Conservation (phyloP, 2,888 invertebrate genomes). For the Falcaria lacertinaria region DNA sequence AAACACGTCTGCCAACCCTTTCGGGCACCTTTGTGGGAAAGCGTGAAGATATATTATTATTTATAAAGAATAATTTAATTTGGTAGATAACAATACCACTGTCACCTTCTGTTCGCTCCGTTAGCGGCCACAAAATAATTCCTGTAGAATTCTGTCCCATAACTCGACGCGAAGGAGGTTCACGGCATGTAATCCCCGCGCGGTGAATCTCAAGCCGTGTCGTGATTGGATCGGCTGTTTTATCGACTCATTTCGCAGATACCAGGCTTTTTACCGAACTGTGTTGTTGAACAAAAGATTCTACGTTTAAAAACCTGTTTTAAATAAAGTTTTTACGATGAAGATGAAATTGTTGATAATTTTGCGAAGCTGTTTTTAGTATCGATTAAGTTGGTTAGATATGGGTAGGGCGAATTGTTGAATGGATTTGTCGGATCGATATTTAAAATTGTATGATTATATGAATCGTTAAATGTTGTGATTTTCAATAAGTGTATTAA, state of each 20-base stretch:
- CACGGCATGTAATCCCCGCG: slow-evolving; percentile 48
- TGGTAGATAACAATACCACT: not conserved
- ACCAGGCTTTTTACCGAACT: not conserved
- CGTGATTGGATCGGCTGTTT: slow-evolving; percentile 61
- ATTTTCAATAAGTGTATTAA: too few relatives aligned
- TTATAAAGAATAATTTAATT: too few relatives aligned
- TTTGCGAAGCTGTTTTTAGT: not conserved
- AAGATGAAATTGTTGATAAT: not conserved
- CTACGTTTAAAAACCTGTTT: not conserved
- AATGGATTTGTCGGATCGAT: not conserved
- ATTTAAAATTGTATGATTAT: too few relatives aligned
- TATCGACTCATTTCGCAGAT: slow-evolving; percentile 30
- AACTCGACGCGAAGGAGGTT: slow-evolving; percentile 41
- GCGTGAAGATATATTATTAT: too few relatives aligned
- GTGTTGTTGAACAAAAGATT: slow-evolving; percentile 1
- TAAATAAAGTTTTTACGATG: not conserved
- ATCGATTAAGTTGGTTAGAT: not conserved
- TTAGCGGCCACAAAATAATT: slow-evolving; percentile 27
- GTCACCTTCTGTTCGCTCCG: not conserved
- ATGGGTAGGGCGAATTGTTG: not conserved
- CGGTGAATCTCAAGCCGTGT: slow-evolving; percentile 51
- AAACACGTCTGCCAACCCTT: too few relatives aligned
- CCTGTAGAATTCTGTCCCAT: slow-evolving; percentile 53
- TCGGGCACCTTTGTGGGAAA: too few relatives aligned
- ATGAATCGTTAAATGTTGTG: too few relatives aligned